Base-by-base conservation (phyloP, 1,140 invertebrate genomes). In the Ostrea edulis region DNA sequence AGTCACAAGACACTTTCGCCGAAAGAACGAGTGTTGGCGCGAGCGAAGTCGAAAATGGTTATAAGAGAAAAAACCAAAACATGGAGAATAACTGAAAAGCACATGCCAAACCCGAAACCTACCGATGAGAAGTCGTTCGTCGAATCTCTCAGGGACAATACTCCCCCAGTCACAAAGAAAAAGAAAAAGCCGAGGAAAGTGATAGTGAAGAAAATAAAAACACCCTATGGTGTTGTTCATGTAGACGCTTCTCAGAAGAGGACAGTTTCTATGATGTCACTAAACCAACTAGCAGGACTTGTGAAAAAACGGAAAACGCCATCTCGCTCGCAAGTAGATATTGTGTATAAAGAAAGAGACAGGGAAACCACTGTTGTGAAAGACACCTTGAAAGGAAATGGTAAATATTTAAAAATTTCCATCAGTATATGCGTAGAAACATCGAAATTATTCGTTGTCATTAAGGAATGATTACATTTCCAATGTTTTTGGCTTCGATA, bases 11-110 rank as follows among this genome's bases (percentile, higher is more conserved):
- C 68, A 11, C 22, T 29, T 12, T 29, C 68, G 25, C 68, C 68
- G 29, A 77, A 35, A 77, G 68, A 77, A 29, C 22, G 14, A 77
- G 68, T 77, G 9, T 29, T 77, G 68, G 22, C 68, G 25, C 68
- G 68, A 35, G 68, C 68, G 35, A 77, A 77, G 29, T 77, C 68
- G 68, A 77, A 77, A 77, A 29, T 77, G 55, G n/a, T 62, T 12
- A 44, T 77, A 5, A 77, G 25, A 77, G 68, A 77, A 77, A 77
- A 35, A 29, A 77, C 29, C 7, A 77, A 77, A 35, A 29, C 68
- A 77, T 77, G 68, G 68, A 77, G 68, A 35, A 35, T 77, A 5
- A 14, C 68, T 14, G 68, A 77, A 77, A 77, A 77, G 14, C 22
- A 17, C 9, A 77, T 77, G 68, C 68, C 68, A 77, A 77, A 77